Base-by-base conservation (phyloP, 2,797 vertebrate species). In the Pteronotus mesoamericanus region DNA sequence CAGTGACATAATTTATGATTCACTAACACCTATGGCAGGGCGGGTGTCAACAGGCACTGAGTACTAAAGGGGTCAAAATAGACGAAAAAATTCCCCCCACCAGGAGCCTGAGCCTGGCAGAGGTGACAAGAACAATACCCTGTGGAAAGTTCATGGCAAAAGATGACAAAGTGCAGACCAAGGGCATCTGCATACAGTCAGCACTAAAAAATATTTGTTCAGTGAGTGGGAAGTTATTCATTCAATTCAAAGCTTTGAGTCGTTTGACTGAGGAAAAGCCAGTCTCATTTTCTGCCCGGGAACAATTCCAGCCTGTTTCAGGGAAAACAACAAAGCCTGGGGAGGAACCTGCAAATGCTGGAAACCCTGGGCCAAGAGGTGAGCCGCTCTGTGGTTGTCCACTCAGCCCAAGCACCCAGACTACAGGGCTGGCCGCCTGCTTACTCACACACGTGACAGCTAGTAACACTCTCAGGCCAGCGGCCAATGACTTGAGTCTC, bases 251-350 rank as follows among this genome's bases (percentile, higher is more conserved):
- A 37, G 64, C 64, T 61, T 55, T 11, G 39, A 55, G 61, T 46
- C 1, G 0, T 22, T 32, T 42, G 66, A 74, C 92, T 42, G 4
- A 2, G 8, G 48, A 77, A 84, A 88, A 82, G 44, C 42, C 55
- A n/a, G 42, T 55, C 86, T 68, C 42, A 6, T 78, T 44, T 69
- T 78, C 48, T 79, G 53, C 83, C 57, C 69, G 77, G 66, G 59
- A 91, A 92, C 19, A 4, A 89, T 59, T 95, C 80, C 85, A 95
- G 88, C n/a, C 72, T 51, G 48, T 86, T 89, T 64, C 61, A 75
- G 68, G 79, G 68, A 92, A 92, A 94, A 82, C 48, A 91, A 53
- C 59, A 64, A 75, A 96, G 82, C 61, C 51, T 15, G 29, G 55
- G 55, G 68, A 92, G 61, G 24, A 44, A 68, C 42, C 46, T 55